These are phyloP conservation scores for Hydrochoerus hydrochaeris DNA, from an alignment of 2,113 vertebrate genomes.

Conservation along the genomic window DNA sequence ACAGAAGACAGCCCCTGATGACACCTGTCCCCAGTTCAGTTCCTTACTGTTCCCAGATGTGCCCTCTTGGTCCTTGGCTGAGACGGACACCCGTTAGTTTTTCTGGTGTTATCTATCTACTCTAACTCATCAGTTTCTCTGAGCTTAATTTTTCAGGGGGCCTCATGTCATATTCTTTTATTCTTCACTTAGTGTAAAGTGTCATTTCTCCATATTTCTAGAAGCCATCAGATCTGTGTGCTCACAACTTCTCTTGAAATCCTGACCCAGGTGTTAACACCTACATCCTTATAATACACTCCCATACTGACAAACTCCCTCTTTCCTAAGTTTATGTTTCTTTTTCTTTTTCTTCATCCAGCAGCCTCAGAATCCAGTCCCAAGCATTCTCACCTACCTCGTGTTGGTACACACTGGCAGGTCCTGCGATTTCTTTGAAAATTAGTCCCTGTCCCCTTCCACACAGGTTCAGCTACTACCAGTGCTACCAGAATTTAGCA, in stretches of 20 bases:
- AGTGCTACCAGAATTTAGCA: neutral
- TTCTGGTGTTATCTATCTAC: neutral
- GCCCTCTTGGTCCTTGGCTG: neutral
- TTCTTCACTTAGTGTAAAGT: neutral
- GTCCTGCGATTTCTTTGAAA: neutral
- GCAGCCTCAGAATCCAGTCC: neutral
- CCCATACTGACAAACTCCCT: neutral
- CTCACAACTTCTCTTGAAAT: neutral
- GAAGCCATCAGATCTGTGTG: neutral
- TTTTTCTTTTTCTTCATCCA: neutral
- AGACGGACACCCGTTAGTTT: neutral
- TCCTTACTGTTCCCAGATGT: neutral
- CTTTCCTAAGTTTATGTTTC: neutral
- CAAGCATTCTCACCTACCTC: neutral
- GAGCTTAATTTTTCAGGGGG: neutral
- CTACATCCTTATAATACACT: neutral
- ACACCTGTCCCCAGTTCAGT: neutral
- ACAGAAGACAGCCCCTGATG: neutral
- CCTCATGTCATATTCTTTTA: neutral
- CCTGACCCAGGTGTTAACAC: neutral
- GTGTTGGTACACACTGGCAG: neutral
- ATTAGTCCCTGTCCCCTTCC: neutral
- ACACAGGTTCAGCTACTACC: neutral
- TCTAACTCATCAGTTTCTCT: neutral
- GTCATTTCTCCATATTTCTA: neutral